Evolutionary conservation across 2,113 vertebrate species (phyloP), one percentile per base, ranked within the genome.

Genomic region (Melanocharis versteri): DNA sequence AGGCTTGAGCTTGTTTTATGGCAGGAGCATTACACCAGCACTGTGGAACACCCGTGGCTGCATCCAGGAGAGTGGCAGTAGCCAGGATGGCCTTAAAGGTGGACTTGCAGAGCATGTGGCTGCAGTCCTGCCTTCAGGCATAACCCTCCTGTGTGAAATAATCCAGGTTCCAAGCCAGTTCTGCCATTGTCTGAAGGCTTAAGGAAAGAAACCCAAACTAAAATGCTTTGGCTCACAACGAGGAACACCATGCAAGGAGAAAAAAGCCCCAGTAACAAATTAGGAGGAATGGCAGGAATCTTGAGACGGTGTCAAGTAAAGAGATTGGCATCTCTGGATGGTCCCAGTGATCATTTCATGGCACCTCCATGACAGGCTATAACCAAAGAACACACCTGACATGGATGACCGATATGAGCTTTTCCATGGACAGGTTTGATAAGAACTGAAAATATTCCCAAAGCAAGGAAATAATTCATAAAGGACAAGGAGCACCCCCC

Each of bases 1-100:
- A 79, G 76, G 69, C 44, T 79, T 3, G 2, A 61, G 53, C 30
- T 80, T 48, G 42, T n/a, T 58, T 42, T 17, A 31, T 15, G 30
- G 70, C 57, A 65, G 57, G 19, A 84, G 65, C n/a, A 13, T 26
- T 8, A 27, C 4, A 24, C 22, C 66, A 82, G 22, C 40, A 14
- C n/a, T 3, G 27, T 1, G 60, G 68, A 58, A 15, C 2, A 2
- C 7, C 6, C 0, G 2, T 27, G 66, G 39, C 86, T 53, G 42
- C 8, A 2, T 19, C 53, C 61, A n/a, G 17, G 4, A 50, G n/a
- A 60, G 48, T 11, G 65, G 31, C 76, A 50, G 71, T 0, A 61
- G 31, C 62, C 9, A 33, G 80, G 79, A 27, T 6, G 17, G 57
- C 22, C 39, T 62, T 18, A 19, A 57, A 61, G 33, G 27, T 15